These are phyloP conservation scores for Melanostoma scalare DNA, from an alignment of 2,888 invertebrate species.

Conservation along the genomic window DNA sequence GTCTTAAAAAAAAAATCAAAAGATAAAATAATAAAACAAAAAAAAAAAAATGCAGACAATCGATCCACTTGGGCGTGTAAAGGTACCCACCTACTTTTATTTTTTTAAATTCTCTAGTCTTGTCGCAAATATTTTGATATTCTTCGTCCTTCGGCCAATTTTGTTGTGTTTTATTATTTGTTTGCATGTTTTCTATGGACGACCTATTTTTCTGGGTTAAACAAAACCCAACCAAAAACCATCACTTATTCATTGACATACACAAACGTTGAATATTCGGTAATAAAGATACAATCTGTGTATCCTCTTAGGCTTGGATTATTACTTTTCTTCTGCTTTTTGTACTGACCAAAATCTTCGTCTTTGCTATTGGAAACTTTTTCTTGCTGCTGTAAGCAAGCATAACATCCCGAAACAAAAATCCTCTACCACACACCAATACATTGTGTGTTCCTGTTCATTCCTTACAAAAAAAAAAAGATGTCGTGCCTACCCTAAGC, in stretches of 20 bases:
- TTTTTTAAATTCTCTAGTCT: conserved; percentile 42
- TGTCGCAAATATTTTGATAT: conserved; percentile 55
- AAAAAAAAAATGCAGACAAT: conserved; percentile 13
- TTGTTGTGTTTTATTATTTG: background rate
- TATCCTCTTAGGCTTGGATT: conserved; percentile 6
- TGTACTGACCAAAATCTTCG: conserved; percentile 13
- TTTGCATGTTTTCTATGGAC: conserved; percentile 16
- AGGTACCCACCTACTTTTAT: conserved; percentile 23
- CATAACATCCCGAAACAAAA: conserved; percentile 51
- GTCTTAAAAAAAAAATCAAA: background rate
- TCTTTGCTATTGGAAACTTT: conserved; percentile 22
- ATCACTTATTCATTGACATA: conserved; percentile 44
- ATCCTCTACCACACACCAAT: conserved; percentile 60
- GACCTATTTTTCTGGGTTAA: conserved; percentile 36
- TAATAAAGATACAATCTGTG: conserved; percentile 25
- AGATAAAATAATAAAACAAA: conserved; percentile 15
- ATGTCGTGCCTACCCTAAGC: conserved; percentile 11
- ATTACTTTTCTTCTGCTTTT: conserved; percentile 28
- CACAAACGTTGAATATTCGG: conserved; percentile 48
- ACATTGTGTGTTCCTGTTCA: conserved; percentile 19
- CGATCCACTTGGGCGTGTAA: conserved; percentile 49
- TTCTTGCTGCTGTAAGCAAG: conserved; percentile 65
- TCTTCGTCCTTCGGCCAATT: background rate
- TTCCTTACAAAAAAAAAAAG: background rate
- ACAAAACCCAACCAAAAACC: conserved; percentile 49